Percentiles rank a stretch among this genome's conserved stretches.
Conservation (phyloP, 2,113 vertebrate species). For the Prunella himalayana region DNA sequence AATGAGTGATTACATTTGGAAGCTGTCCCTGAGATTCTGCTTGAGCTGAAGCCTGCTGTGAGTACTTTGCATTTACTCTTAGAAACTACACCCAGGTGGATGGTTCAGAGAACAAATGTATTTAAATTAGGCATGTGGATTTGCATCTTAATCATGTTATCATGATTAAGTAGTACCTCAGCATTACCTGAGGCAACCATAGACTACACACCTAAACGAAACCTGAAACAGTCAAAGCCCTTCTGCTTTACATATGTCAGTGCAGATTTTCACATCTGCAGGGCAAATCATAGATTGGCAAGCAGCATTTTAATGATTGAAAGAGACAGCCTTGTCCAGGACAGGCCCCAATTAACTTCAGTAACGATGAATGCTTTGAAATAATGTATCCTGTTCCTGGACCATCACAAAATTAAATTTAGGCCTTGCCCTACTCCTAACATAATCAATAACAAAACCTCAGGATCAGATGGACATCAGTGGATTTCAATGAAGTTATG, state of each 20-base stretch:
- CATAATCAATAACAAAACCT: conserved; percentile 13
- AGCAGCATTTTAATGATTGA: conserved; percentile 23
- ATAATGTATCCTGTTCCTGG: neutral
- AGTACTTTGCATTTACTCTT: conserved; percentile 36
- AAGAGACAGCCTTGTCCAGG: neutral
- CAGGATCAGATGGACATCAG: conserved; percentile 1
- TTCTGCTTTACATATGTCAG: conserved; percentile 48
- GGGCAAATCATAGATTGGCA: conserved; percentile 36
- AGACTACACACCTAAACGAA: conserved; percentile 43
- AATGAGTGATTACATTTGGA: conserved; percentile 12
- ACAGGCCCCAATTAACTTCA: conserved; percentile 24
- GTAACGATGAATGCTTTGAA: neutral
- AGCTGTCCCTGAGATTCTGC: conserved; percentile 5
- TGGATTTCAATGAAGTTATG: conserved; percentile 16
- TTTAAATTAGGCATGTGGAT: conserved; percentile 48
- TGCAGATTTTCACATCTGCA: conserved; percentile 50
- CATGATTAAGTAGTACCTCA: conserved; percentile 40
- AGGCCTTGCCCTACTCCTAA: neutral
- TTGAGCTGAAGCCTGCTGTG: conserved; percentile 1
- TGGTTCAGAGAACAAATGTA: conserved; percentile 38
- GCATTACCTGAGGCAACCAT: conserved; percentile 43
- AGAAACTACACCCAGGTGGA: conserved; percentile 45
- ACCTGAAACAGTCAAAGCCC: conserved; percentile 22
- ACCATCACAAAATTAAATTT: conserved; percentile 34
- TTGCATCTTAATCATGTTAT: conserved; percentile 58